Base-by-base conservation (phyloP, 2,797 vertebrate genomes). In the Atherinosoma microstoma region DNA sequence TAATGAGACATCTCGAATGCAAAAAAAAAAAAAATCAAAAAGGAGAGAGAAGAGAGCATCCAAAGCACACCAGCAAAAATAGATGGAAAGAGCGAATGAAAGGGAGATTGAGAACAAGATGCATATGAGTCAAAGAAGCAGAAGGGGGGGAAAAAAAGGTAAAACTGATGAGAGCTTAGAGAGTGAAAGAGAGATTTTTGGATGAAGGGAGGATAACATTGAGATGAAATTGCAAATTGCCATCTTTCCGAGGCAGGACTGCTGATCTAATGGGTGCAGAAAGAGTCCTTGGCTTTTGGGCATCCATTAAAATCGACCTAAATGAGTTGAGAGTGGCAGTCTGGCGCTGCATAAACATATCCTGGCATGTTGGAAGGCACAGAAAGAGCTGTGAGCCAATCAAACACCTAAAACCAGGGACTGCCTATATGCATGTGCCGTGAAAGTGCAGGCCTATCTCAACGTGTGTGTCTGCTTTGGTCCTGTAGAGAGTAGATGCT, bases 151-250 rank as follows among this genome's bases (percentile, higher is more conserved):
- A 79, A 58, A 57, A 61, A 67, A 64, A 66, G 68, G 67, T n/a
- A n/a, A 60, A 75, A 84, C 70, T 78, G 84, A 84, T 75, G 83
- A 86, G 84, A 76, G 79, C 78, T 87, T 60, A 64, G 78, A 86
- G 79, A 73, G 77, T 72, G 65, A 89, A 89, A 84, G 67, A 49
- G 68, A 84, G 82, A 80, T 79, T 87, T 85, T 87, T 89, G 80
- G 84, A 85, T 70, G 68, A 75, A 71, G 69, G 74, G 74, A 82
- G 94, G 94, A 94, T 91, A 95, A 93, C 90, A 94, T 91, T 93
- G 88, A 95, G 94, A 96, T 94, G 82, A 95, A 96, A 96, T 95
- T 94, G 92, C 91, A 95, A 96, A 96, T 95, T 94, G 91, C 93
- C 91, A 86, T 91, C 92, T 95, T 91, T 95, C 92, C 92, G 92